phyloP scores from a whole-genome alignment of 2,113 vertebrate species.

The Podarcis raffonei region DNA sequence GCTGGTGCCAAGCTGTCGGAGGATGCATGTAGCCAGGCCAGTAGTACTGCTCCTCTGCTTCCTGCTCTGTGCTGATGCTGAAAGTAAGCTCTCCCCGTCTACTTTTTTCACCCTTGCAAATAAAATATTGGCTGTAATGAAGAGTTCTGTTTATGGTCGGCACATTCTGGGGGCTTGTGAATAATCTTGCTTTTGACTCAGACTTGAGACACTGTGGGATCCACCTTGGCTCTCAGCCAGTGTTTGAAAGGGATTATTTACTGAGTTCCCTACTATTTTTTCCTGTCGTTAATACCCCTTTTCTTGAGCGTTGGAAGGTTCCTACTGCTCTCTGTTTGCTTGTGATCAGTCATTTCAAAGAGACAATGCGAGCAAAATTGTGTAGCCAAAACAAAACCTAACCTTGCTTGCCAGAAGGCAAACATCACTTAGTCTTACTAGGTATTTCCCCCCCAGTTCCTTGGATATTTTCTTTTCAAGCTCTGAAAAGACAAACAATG shows the following conservation, averaged over 20 bases:
- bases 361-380: conserved; percentile 15
- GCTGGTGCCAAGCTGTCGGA: conserved; percentile 90
- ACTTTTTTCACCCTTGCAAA: conserved; percentile 12
- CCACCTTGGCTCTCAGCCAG: conserved; percentile 50
- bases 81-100: conserved; percentile 84
- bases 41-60: conserved; percentile 86
- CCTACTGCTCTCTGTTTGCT: conserved; percentile 15
- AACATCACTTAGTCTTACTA: conserved; percentile 35
- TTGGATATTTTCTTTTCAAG: conserved; percentile 48
- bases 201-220: conserved; percentile 57
- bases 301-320: conserved; percentile 47
- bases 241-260: conserved; percentile 65
- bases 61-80: conserved; percentile 84
- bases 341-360: conserved; percentile 19
- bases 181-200: conserved; percentile 62
- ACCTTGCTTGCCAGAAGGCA: conserved; percentile 42
- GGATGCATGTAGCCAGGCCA: conserved; percentile 85
- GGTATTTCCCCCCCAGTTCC: conserved; percentile 33
- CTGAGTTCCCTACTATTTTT: conserved; percentile 51
- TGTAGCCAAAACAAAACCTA: conserved; percentile 27
- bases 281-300: conserved; percentile 32
- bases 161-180: conserved; percentile 45
- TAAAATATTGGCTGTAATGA: conserved; percentile 37
- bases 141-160: conserved; percentile 67
- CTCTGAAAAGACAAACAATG: conserved; percentile 57